Base-by-base conservation (phyloP, 2,888 invertebrate species). In the Spisula subtruncata region DNA sequence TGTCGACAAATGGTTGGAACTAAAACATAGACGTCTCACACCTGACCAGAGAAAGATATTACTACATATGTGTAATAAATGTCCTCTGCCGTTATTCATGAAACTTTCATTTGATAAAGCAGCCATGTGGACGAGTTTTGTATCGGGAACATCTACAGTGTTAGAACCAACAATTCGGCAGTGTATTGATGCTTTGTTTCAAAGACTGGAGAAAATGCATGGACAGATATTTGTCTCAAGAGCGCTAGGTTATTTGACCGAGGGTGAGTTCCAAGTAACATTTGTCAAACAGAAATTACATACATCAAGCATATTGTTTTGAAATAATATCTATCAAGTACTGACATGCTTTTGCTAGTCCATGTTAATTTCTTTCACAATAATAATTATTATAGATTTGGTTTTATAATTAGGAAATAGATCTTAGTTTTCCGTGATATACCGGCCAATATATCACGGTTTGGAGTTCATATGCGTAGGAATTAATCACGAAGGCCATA, bases 101-200 rank as follows among this genome's bases (percentile, higher is more conserved):
- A 96, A 96, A 89, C 93, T 96, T n/a, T 93, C 95, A 10, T 95
- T 96, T 88, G 96, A 96, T 86, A 94, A 95, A 60, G 95, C 96
- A 0, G 92, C 92, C 29, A 88, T 93, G 48, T 96, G 96, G 96
- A 94, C 93, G 35, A 96, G 96, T n/a, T 96, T 94, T 89, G 92
- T 94, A 12, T 82, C 91, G 0, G 86, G 86, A 14, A 91, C 89
- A 16, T 60, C 83, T 2, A 94, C 94, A 0, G 90, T 92, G 4
- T 89, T 96, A 2, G 91, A 95, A 84, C 75, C 84, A 8, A 95
- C 95, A 1, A 93, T 96, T 4, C 86, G 94, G 81, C 93, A 92
- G 12, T 93, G 93, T 54, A 95, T 96, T 46, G 93, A 94, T 83
- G 87, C 85, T 16, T 83, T 95, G 83, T 95, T 95, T 83, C 83